phyloP scores from a whole-genome alignment of 1,140 invertebrate species.

The Tribolium castaneum region DNA sequence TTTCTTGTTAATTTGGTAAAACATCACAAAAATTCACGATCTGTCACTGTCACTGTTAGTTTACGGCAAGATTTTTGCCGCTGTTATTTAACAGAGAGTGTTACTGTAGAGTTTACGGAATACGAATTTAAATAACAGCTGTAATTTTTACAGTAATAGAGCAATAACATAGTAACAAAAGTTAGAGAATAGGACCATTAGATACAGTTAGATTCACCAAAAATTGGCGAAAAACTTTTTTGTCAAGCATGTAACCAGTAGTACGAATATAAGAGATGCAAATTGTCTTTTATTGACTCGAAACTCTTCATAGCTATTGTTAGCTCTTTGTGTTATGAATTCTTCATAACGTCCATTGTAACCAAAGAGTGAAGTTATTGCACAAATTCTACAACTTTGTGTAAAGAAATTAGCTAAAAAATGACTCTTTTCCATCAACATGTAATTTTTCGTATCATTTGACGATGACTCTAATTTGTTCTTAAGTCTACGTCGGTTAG shows the following conservation, averaged over 20 bases:
- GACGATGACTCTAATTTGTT: not conserved
- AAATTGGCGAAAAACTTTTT: not conserved
- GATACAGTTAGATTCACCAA: not conserved
- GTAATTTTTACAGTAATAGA: too few species aligned
- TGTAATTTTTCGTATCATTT: not conserved
- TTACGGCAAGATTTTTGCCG: too few species aligned
- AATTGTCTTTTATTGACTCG: not conserved
- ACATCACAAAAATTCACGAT: too few species aligned
- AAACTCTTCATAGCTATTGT: not conserved
- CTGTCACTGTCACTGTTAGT: too few species aligned
- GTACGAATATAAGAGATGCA: not conserved
- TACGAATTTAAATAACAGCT: too few species aligned
- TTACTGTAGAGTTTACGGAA: too few species aligned
- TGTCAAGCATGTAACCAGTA: not conserved
- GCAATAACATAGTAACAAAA: too few species aligned
- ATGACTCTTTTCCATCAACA: not conserved
- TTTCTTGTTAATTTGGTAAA: too few species aligned
- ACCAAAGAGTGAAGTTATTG: not conserved
- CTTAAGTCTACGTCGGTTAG: not conserved
- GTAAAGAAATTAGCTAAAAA: not conserved
- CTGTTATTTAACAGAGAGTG: too few species aligned
- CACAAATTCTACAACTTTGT: not conserved
- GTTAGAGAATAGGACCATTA: too few species aligned
- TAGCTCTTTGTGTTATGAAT: not conserved
- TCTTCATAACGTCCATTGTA: slow-evolving; percentile 1